A percentile compares a stretch with the other conserved stretches of the same genome.
Conservation (phyloP, 2,797 vertebrate genomes). For the Hypotaenidia philippensis region DNA sequence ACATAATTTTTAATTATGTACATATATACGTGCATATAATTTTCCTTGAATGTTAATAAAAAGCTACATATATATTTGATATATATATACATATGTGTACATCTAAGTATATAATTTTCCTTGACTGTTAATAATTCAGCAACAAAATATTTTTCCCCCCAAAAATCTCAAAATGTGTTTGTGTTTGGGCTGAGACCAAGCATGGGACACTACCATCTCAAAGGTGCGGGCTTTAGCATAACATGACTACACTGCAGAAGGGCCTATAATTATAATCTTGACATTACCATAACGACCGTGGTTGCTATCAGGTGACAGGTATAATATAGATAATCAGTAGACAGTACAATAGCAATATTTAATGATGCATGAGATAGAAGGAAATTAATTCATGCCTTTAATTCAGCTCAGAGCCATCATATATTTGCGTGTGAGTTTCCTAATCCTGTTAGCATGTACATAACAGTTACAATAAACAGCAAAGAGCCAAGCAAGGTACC, state of each 20-base stretch:
- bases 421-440: neutral
- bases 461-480: neutral
- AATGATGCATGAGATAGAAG: constrained; percentile 52
- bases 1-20: neutral
- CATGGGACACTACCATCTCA: neutral
- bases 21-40: neutral
- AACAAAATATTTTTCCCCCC: neutral
- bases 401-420: constrained; percentile 13
- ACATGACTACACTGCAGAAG: constrained; percentile 25
- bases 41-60: neutral
- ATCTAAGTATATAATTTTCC: neutral
- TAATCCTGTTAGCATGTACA: neutral
- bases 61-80: neutral
- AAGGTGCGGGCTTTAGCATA: neutral
- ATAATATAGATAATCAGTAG: constrained; percentile 58
- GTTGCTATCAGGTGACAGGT: constrained; percentile 64
- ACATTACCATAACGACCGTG: constrained; percentile 58
- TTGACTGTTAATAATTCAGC: neutral
- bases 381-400: constrained; percentile 52
- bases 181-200: neutral
- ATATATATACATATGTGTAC: neutral
- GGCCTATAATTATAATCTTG: constrained; percentile 60
- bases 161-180: neutral
- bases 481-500: neutral
- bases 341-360: constrained; percentile 57